Base-by-base conservation (phyloP, 2,888 invertebrate species). In the Aelia acuminata region DNA sequence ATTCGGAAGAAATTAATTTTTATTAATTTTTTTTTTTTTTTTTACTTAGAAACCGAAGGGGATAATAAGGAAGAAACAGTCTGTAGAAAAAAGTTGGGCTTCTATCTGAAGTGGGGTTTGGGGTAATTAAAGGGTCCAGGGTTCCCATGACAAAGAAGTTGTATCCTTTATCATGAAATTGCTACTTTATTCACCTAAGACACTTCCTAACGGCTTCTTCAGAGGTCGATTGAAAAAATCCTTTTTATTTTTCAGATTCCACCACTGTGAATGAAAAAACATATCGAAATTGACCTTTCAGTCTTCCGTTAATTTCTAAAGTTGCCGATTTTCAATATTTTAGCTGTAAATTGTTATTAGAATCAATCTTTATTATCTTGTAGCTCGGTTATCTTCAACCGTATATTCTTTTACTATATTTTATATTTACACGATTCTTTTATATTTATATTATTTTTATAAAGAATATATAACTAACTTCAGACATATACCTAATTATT, bases 161-260 rank as follows among this genome's bases (percentile, higher is more conserved):
- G 63, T 63, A 63, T 63, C 63, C n/a, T 63, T 63, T 63, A 63
- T 63, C 31, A 31, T 63, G 63, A 63, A 63, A 63, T 63, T 63
- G 63, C 63, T n/a, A 63, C 63, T 63, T 63, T 31, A 26, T 63
- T 63, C 13, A 63, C 63, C n/a, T 10, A 1, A 3, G 8, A n/a
- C 53, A 53, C 10, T 53, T 53, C 31, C 10, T 63, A 63, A 31
- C 63, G 15, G 63, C n/a, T 63, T 63, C 63, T 63, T 63, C 63
- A 15, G 26, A 4, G 26, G 26, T 13, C 20, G 26, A 31, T n/a
- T 31, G n/a, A 63, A 31, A 11, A 15, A 3, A 15, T 63, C n/a
- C 31, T 5, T 63, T 15, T 11, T 26, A 3, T 57, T 63, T 8
- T n/a, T n/a, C n/a, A n/a, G n/a, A n/a, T n/a, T n/a, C n/a, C n/a